phyloP scores from a whole-genome alignment of 1,140 invertebrate genomes.

The Cotesia typhae region DNA sequence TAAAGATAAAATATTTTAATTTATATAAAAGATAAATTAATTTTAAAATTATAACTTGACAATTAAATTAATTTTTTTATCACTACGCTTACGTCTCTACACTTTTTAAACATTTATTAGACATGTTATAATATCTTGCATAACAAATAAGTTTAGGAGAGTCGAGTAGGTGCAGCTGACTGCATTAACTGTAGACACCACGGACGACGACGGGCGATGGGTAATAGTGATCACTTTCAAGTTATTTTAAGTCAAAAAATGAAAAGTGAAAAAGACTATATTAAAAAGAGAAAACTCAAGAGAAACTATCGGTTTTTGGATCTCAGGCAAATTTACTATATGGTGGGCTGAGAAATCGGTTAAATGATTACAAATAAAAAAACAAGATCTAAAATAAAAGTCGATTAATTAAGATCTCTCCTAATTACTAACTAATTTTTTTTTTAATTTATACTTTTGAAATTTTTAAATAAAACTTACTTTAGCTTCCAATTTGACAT shows the following conservation, averaged over 20 bases:
- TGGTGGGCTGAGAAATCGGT: not conserved
- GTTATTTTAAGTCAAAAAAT: slow-evolving; percentile 62
- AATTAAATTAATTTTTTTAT: no score
- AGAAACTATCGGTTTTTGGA: slow-evolving; percentile 20
- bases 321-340: slow-evolving; percentile 3
- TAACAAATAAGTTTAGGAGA: slow-evolving; percentile 42
- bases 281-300: slow-evolving; percentile 28
- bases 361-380: slow-evolving; percentile 5
- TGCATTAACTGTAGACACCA: slow-evolving; percentile 46
- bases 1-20: no score
- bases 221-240: slow-evolving; percentile 59
- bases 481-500: slow-evolving; percentile 89
- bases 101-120: no score
- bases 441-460: not conserved
- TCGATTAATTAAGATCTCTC: not conserved
- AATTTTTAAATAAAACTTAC: slow-evolving; percentile 68
- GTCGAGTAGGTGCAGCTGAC: slow-evolving; percentile 48
- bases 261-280: slow-evolving; percentile 35
- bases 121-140: slow-evolving; percentile 3
- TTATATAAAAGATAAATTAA: no score
- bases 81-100: no score
- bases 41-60: no score
- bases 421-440: not conserved
- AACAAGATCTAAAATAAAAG: not conserved
- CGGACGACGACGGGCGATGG: slow-evolving; percentile 28